These are phyloP conservation scores for Bujurquina vittata DNA, from an alignment of 2,113 vertebrate genomes.

Conservation along the genomic window DNA sequence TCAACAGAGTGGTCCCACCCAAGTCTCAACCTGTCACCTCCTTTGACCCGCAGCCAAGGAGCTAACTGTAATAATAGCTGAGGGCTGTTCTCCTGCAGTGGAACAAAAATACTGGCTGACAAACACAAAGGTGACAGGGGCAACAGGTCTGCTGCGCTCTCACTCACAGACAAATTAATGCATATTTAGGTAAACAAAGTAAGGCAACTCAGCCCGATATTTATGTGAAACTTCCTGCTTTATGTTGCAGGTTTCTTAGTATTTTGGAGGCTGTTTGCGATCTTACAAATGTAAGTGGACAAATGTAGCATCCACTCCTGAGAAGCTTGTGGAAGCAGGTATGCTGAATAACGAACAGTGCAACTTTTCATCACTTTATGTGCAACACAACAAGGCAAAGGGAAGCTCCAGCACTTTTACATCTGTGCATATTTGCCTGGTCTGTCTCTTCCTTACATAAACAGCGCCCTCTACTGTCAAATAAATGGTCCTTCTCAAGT, in stretches of 20 bases:
- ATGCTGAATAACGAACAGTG: conserved; percentile 5
- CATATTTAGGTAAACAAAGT: background rate
- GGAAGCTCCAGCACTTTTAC: background rate
- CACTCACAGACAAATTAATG: background rate
- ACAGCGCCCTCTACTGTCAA: conserved; percentile 57
- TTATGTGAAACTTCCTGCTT: background rate
- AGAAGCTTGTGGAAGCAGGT: background rate
- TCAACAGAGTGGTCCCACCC: conserved; percentile 64
- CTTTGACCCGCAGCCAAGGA: conserved; percentile 51
- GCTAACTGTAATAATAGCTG: conserved; percentile 36
- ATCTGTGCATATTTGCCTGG: background rate
- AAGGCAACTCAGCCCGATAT: background rate
- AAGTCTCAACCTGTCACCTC: conserved; percentile 64
- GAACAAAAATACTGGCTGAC: conserved; percentile 35
- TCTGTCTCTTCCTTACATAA: background rate
- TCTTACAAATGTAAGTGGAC: background rate
- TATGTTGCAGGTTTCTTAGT: background rate
- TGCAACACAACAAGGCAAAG: background rate
- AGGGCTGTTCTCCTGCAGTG: conserved; percentile 12
- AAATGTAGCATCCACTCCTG: background rate
- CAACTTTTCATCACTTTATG: background rate
- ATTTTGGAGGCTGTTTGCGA: background rate
- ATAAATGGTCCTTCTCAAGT: background rate
- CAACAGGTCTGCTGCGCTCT: background rate
- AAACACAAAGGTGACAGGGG: background rate